Evolutionary conservation across 1,140 invertebrate species (phyloP).

Genomic region (Anagrus nilaparvatae): DNA sequence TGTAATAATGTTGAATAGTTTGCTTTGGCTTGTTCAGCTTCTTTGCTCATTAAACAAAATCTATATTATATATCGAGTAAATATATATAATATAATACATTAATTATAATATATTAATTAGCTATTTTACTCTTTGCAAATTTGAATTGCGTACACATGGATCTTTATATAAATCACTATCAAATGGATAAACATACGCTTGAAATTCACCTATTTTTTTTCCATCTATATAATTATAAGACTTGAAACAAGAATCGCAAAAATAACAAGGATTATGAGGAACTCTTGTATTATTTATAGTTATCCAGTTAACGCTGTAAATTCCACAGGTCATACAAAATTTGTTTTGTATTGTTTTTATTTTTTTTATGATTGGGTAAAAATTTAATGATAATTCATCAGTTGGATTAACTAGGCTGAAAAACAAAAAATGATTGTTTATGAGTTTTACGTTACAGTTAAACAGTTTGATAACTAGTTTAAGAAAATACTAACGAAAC

Average conservation of each 20-base stretch:
- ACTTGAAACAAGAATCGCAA: slow-evolving; percentile 51
- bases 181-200: slow-evolving; percentile 30
- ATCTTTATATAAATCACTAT: slow-evolving; percentile 17
- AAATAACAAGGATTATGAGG: slow-evolving; percentile 57
- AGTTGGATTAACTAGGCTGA: slow-evolving; percentile 45
- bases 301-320: slow-evolving; percentile 46
- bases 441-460: background rate
- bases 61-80: no score
- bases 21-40: no score
- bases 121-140: no score
- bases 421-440: slow-evolving; percentile 18
- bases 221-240: slow-evolving; percentile 52
- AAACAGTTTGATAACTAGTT: no score
- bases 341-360: slow-evolving; percentile 29
- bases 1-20: no score
- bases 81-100: no score
- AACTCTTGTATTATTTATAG: slow-evolving; percentile 44
- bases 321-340: slow-evolving; percentile 46
- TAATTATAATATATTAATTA: no score
- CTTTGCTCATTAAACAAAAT: no score
- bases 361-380: slow-evolving; percentile 44
- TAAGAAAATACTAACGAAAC: no score
- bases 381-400: slow-evolving; percentile 36
- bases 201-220: slow-evolving; percentile 38
- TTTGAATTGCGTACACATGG: no score